Evolutionary conservation across 2,888 invertebrate species (phyloP), one percentile per base, ranked within the genome.

Genomic region (Allygus modestus): DNA sequence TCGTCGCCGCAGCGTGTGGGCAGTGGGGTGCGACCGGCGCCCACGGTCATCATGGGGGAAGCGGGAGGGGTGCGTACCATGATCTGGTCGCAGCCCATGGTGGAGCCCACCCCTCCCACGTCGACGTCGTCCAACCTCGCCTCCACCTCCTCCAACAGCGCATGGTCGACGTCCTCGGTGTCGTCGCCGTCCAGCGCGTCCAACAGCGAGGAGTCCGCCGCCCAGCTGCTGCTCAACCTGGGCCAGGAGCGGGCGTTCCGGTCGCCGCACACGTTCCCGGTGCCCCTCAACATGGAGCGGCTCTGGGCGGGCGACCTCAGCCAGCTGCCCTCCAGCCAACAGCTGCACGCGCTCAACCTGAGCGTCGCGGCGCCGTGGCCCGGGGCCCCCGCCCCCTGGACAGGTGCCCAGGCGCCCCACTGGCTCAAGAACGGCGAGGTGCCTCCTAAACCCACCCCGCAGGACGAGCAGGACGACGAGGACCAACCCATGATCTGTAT

Each of bases 401-500:
- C 83, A 0, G 85, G 85, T 46, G 85, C 86, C 82, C 85, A 73
- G 28, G 85, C 81, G 20, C 88, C 88, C 31, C 90, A 90, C 23
- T 89, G 89, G 61, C 90, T 84, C 46, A 85, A 85, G 88, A 93
- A 94, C 86, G 97, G 97, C 88, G 97, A 97, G 88, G 97, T 97
- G 88, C 97, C 96, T 90, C 97, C 97, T 20, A 95, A 98, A 95
- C 97, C 98, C 87, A 91, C 84, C 88, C 92, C 86, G 88, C 90
- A 90, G 26, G 90, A 90, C 54, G 91, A 87, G 7, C 86, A 85
- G 87, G 93, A 94, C 86, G 97, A 97, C 88, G 97, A 97, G 88
- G 97, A 97, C 88, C 97, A 97, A 91, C 97, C 97, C 17, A 96
- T 98, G 95, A 97, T 98, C 87, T 99, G 98, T 91, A 98, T 98